Percentiles rank a stretch among this genome's conserved stretches.
phyloP scores from a whole-genome alignment of 2,797 vertebrate genomes.

The Sitta carolinensis region DNA sequence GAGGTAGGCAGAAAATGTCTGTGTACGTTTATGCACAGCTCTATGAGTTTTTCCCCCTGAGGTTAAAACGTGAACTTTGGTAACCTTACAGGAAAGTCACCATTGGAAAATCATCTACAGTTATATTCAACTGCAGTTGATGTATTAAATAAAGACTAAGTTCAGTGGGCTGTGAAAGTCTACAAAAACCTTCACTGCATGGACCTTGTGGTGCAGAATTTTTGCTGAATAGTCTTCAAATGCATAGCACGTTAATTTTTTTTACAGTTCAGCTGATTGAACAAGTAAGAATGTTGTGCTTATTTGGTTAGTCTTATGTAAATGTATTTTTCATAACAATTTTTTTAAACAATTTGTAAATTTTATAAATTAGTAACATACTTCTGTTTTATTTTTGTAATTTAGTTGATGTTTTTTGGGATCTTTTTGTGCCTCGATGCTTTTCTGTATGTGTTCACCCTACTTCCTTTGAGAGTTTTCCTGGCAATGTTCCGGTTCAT shows the following conservation, averaged over 20 bases:
- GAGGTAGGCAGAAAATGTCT: background rate
- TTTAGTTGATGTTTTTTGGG: slow-evolving; percentile 95
- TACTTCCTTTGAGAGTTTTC: slow-evolving; percentile 92
- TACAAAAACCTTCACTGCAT: background rate
- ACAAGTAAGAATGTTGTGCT: background rate
- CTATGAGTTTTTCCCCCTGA: accelerated
- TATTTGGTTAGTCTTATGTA: background rate
- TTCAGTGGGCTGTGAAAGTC: background rate
- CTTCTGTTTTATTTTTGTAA: slow-evolving; percentile 43
- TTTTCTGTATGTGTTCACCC: slow-evolving; percentile 96
- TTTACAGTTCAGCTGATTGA: background rate
- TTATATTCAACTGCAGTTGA: background rate
- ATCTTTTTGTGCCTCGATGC: slow-evolving; percentile 96
- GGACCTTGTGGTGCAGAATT: background rate
- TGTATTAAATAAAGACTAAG: background rate
- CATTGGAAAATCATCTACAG: background rate
- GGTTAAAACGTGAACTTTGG: background rate
- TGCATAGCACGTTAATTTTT: background rate
- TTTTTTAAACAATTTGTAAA: background rate
- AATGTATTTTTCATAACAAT: background rate
- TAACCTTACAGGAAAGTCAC: background rate
- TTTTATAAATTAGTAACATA: slow-evolving; percentile 14
- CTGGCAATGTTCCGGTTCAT: slow-evolving; percentile 90
- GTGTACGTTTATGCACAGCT: background rate
- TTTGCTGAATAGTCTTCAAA: background rate